Base-by-base conservation (phyloP, 1,140 invertebrate species). In the Aphidius ervi region DNA sequence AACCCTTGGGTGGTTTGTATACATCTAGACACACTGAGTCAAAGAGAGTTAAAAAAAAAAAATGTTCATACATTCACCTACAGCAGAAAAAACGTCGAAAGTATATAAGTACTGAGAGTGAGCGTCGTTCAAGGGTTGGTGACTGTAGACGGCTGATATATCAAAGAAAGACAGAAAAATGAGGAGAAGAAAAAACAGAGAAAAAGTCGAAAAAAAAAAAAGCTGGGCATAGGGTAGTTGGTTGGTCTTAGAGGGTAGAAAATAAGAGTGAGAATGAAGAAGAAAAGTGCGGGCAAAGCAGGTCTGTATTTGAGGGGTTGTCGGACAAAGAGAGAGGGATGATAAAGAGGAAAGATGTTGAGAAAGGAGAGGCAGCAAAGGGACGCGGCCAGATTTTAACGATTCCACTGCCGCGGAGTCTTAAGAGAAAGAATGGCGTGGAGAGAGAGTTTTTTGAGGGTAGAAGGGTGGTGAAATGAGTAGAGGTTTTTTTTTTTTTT, bases 361-460 rank as follows among this genome's bases (percentile, higher is more conserved):
- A 55, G 37, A 40, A 63, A 58, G 52, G 41, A 47, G 61, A 42
- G 43, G 54, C 9, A 56, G 16, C 16, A 43, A 59, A 58, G 50
- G 56, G 59, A 59, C 71, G 74, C 75, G 76, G 76, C 78, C 78
- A 80, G 78, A 80, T 79, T 80, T 79, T 79, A 80, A 79, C 76
- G 78, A 79, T 80, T 79, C 77, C 75, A 77, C 76, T 74, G 76
- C 76, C 74, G 75, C 76, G 76, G 74, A 78, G 77, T 78, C 77
- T 80, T 80, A 80, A 80, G 77, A 80, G 77, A 80, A 79, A 79
- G 76, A 80, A 79, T 79, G 59, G 56, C 45, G 47, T 20, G 20
- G 40, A 42, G 52, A 41, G 50, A 9, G 37, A 31, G 23, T 31
- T 31, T 31, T 31, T 31, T 72, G 75, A 71, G 72, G 72, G 75